These are phyloP conservation scores for Hyles euphorbiae DNA, from an alignment of 1,140 invertebrate species.

Conservation along the genomic window DNA sequence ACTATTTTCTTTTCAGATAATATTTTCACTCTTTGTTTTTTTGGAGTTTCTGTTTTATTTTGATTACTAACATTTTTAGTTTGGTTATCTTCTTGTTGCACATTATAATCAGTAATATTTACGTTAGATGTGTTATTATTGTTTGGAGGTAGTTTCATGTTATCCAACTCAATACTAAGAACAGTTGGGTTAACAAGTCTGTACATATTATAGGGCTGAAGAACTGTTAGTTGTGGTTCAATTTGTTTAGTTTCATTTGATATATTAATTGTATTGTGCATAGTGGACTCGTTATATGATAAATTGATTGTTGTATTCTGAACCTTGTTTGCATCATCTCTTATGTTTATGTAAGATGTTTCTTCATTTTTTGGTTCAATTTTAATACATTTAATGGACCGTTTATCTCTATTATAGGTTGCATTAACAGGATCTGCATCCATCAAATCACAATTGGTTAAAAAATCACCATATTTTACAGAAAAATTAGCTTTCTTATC, in stretches of 20 bases:
- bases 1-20: conserved; percentile 47
- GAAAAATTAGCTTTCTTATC: conserved; percentile 59
- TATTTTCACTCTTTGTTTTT: conserved; percentile 32
- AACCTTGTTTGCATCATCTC: too few species aligned
- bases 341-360: too few species aligned
- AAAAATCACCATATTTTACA: conserved; percentile 59
- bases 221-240: background rate
- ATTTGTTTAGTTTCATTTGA: background rate
- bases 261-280: background rate
- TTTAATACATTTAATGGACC: too few species aligned
- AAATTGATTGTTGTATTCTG: too few species aligned
- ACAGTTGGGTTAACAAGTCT: too few species aligned
- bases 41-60: conserved; percentile 23
- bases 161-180: too few species aligned
- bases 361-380: too few species aligned
- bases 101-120: conserved; percentile 3
- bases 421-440: conserved; percentile 22
- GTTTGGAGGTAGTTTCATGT: background rate
- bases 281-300: too few species aligned
- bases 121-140: background rate
- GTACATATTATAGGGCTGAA: too few species aligned
- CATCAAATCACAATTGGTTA: conserved; percentile 48
- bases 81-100: background rate
- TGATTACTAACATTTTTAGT: conserved; percentile 2
- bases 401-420: background rate